A percentile compares a stretch with the other conserved stretches of the same genome.
Conservation (phyloP, 2,888 invertebrate genomes). For the Merodon equestris region DNA sequence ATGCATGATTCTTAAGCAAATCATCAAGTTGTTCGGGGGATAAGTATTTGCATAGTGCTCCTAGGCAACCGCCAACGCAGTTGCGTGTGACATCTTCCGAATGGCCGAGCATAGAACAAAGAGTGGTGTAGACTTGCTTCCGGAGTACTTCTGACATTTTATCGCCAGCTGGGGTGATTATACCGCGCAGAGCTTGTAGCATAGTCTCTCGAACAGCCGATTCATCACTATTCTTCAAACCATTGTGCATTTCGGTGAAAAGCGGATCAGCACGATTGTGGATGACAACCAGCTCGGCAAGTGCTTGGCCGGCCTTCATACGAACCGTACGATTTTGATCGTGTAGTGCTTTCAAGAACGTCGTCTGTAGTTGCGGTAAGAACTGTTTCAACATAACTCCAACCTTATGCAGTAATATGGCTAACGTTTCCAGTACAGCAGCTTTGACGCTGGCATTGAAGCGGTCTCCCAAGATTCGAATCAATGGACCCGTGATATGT, state of each 20-base stretch:
- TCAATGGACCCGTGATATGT: conserved; percentile 98
- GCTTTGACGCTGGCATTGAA: conserved; percentile 97
- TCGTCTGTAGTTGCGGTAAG: conserved; percentile 98
- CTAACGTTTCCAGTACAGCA: conserved; percentile 96
- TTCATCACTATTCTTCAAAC: conserved; percentile 91
- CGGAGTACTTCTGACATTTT: conserved; percentile 92
- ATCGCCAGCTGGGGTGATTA: conserved; percentile 90
- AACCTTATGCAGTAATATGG: conserved; percentile 94
- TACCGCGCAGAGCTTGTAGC: conserved; percentile 92
- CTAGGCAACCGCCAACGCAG: conserved; percentile 93
- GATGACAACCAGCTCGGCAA: conserved; percentile 92
- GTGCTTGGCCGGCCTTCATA: conserved; percentile 92
- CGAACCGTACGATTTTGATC: conserved; percentile 93
- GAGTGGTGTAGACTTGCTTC: conserved; percentile 85
- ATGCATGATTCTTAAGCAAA: conserved; percentile 86
- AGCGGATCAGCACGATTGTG: conserved; percentile 96
- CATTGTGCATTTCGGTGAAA: conserved; percentile 94
- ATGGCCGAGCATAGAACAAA: conserved; percentile 85
- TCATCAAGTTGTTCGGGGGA: conserved; percentile 86
- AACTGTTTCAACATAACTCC: conserved; percentile 98
- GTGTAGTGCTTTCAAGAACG: conserved; percentile 96
- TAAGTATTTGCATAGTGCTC: conserved; percentile 89
- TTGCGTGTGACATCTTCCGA: conserved; percentile 90
- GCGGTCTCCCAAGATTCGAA: conserved; percentile 97
- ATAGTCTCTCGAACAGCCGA: conserved; percentile 92